Evolutionary conservation across 2,797 vertebrate species (phyloP), one percentile per base, ranked within the genome.

Genomic region (Melanotaenia parkinsoni): DNA sequence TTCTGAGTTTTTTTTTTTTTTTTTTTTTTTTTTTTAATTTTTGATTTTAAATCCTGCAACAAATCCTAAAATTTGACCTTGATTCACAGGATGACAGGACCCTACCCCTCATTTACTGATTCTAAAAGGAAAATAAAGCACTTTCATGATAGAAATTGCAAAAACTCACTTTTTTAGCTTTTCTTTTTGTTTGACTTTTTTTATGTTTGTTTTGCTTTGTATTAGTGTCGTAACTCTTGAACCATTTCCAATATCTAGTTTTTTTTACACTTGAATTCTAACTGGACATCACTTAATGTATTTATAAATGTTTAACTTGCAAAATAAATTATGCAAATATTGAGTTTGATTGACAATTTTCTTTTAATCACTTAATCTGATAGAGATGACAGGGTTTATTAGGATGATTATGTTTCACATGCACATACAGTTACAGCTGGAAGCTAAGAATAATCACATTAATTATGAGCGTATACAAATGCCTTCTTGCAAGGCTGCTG

Each of bases 401-500:
- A 45, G 24, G 45, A 7, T 33, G 8, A 66, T 67, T 18, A 67
- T 8, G 11, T 53, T 60, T 71, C 2, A 38, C 11, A 58, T 30
- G 47, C 18, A 9, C 18, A 26, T 12, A 7, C 24, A 30, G 43
- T 67, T 33, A 60, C 22, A 26, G 16, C 2, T 51, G n/a, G 77
- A 72, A 77, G 26, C 20, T 64, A 14, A 69, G 5, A 69, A 72
- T 22, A 72, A 63, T 66, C 28, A 57, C 3, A 40, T 66, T 50
- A 24, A 11, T 8, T 40, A 20, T 24, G 47, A 60, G 26, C 50
- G 22, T 14, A 67, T 35, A 18, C 43, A 35, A 67, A 69, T 65
- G 38, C 58, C 59, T 50, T 64, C 74, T n/a, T 60, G 61, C 32
- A n/a, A 47, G 50, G 30, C 5, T 16, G 5, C 51, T 50, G 40